Percentiles rank a stretch among this genome's conserved stretches.
phyloP scores from a whole-genome alignment of 2,797 vertebrate genomes.

The Clarias pachynema region DNA sequence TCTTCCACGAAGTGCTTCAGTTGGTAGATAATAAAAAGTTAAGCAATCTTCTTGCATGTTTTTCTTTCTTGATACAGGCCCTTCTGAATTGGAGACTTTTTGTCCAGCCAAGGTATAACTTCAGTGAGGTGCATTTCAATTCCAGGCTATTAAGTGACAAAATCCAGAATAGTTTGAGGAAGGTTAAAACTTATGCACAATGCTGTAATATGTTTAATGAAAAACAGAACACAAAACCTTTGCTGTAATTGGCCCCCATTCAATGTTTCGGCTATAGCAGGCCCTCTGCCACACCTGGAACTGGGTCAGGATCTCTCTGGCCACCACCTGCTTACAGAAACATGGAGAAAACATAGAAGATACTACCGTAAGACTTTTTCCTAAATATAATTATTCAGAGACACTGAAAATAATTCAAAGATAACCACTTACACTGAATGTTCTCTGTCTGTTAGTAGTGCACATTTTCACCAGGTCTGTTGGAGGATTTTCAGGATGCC shows the following conservation, averaged over 20 bases:
- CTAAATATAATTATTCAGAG: background rate
- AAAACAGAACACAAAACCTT: constrained; percentile 43
- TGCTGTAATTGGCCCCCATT: constrained; percentile 60
- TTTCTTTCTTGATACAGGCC: too few species aligned
- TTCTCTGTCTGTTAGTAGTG: constrained; percentile 52
- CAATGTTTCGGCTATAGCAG: constrained; percentile 61
- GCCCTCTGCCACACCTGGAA: constrained; percentile 63
- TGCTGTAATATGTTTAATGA: background rate
- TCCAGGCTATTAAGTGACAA: background rate
- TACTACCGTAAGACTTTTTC: too few species aligned
- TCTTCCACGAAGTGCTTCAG: too few species aligned
- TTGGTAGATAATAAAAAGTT: too few species aligned
- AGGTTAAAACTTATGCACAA: background rate
- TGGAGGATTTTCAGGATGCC: constrained; percentile 18
- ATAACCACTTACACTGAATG: constrained; percentile 58
- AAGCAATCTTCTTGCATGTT: too few species aligned
- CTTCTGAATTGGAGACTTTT: too few species aligned
- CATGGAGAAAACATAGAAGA: background rate
- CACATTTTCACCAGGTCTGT: constrained; percentile 42
- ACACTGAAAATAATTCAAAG: background rate
- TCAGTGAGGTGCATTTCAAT: too few species aligned
- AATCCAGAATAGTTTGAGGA: background rate
- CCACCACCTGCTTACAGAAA: constrained; percentile 53
- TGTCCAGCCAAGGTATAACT: background rate
- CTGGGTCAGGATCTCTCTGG: constrained; percentile 59